A percentile compares a stretch with the other conserved stretches of the same genome.
phyloP scores from a whole-genome alignment of 2,888 invertebrate species.

The Drosophila borborema region DNA sequence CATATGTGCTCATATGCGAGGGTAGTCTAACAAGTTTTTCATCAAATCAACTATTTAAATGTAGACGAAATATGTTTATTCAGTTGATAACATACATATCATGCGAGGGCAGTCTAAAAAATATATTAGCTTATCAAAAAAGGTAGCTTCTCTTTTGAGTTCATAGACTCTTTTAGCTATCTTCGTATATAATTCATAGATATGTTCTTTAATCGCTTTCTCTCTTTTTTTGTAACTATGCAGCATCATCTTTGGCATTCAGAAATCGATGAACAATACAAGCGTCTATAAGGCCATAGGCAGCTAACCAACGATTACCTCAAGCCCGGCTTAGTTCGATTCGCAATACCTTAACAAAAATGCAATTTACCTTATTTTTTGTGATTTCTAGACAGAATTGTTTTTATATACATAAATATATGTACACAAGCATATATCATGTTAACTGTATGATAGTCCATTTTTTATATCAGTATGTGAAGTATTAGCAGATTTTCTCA shows the following conservation, averaged over 20 bases:
- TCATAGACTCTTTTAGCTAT: not conserved
- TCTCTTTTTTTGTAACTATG: constrained; percentile 14
- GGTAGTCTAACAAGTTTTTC: not conserved
- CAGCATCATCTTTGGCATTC: constrained; percentile 83
- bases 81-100: too few species aligned
- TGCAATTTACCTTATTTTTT: constrained; percentile 24
- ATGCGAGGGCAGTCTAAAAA: not conserved
- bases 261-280: constrained; percentile 77
- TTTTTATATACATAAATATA: not conserved
- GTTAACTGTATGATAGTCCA: constrained; percentile 7
- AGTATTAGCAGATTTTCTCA: constrained; percentile 54
- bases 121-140: not conserved
- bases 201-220: not conserved
- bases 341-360: constrained; percentile 27
- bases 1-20: not conserved
- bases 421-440: not conserved
- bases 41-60: not conserved
- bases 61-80: too few species aligned
- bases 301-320: constrained; percentile 63
- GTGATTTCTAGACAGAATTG: constrained; percentile 42
- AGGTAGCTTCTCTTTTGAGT: not conserved
- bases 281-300: constrained; percentile 80
- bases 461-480: constrained; percentile 9
- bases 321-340: constrained; percentile 31
- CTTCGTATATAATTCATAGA: not conserved